phyloP scores from a whole-genome alignment of 2,888 invertebrate species.

The Labia minor region DNA sequence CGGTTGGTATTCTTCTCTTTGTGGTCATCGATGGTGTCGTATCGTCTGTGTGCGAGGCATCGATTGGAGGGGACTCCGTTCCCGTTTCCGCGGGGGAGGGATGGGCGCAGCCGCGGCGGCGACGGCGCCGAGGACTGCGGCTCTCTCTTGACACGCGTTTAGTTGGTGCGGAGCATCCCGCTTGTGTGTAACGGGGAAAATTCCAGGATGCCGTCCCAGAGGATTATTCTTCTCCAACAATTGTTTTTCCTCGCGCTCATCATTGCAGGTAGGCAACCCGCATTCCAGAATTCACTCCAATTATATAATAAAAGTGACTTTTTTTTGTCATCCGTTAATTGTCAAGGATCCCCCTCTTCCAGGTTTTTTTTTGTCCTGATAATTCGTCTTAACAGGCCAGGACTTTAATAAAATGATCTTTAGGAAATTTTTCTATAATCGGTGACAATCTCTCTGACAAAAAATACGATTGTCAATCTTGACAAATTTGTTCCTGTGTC shows the following conservation, averaged over 20 bases:
- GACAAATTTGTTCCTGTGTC: too few species aligned
- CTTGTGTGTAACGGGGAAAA: neutral
- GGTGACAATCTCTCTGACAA: too few species aligned
- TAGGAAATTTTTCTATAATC: neutral
- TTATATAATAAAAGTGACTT: too few species aligned
- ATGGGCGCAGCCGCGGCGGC: conserved; percentile 2
- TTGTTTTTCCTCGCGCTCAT: neutral
- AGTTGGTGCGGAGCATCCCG: conserved; percentile 13
- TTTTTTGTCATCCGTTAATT: too few species aligned
- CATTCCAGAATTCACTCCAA: too few species aligned
- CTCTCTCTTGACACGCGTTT: neutral
- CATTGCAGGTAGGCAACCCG: neutral
- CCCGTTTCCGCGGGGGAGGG: neutral
- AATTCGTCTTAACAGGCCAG: neutral
- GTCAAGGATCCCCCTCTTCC: too few species aligned
- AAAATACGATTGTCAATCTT: too few species aligned
- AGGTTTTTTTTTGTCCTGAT: neutral
- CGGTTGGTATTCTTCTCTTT: neutral
- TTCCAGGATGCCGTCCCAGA: neutral
- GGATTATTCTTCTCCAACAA: neutral
- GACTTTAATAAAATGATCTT: neutral
- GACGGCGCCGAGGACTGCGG: conserved; percentile 6
- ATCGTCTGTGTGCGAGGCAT: neutral
- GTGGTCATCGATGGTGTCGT: conserved; percentile 8
- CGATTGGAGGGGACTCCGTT: neutral